Evolutionary conservation across 2,888 invertebrate species (phyloP), one percentile per base, ranked within the genome.

Genomic region (Trissoscelio sp.): DNA sequence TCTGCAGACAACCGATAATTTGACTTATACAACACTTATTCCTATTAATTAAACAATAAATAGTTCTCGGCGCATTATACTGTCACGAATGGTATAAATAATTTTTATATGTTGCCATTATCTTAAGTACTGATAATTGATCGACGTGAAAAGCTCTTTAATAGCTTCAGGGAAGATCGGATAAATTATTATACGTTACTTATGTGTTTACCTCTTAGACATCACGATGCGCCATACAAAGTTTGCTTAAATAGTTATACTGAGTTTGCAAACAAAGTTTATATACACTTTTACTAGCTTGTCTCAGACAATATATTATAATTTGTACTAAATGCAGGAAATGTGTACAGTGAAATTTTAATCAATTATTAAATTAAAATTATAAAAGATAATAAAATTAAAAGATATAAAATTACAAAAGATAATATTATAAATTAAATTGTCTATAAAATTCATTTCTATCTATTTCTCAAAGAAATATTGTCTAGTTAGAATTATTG

Each of bases 21-120:
- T 74, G 11, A 18, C 44, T 53, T 34, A 46, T 44, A 42, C 42
- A 62, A 55, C 64, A 31, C 34, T 12, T 55, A 34, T 64, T 64
- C 64, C 66, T 74, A 66, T 74, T 74, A 74, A 74, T 75, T 67
- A 58, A 75, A 67, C 75, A 58, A 75, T 67, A 75, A 75, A 75
- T 75, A 67, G 58, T 75, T 67, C 48, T 28, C 1, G 20, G 22
- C 24, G 22, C 18, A 67, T 67, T 77, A 58, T 24, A 58, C 60
- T 55, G 62, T 58, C 75, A 77, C 24, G 69, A 9, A 46, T 24
- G 62, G 53, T 44, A 28, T 62, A 67, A 57, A 69, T 62, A 69
- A 77, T 60, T 77, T 66, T 57, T 67, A 67, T 67, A 46, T 14
- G 57, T 20, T 16, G 16, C 7, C 31, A 58, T 75, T 58, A 66